Base-by-base conservation (phyloP, 2,888 invertebrate genomes). In the Strigamia maritima region DNA sequence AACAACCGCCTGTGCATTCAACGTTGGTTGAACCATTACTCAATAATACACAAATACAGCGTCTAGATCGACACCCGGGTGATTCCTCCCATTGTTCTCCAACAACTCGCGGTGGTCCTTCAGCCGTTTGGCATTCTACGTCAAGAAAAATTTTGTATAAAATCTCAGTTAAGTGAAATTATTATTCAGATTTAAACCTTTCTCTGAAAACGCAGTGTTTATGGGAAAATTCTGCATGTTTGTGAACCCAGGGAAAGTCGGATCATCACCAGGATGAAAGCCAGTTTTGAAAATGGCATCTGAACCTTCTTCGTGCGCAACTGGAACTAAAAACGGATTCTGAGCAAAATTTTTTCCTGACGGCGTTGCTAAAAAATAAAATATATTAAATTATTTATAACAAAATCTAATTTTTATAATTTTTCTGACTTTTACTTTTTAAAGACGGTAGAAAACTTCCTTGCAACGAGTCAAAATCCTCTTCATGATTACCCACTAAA, bases 11-110 rank as follows among this genome's bases (percentile, higher is more conserved):
- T 65, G 82, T 81, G 65, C 83, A 83, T 76, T 82, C 81, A 14
- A 81, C 79, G 24, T 79, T 77, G 0, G 83, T 81, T 7, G 81
- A 80, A 8, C 83, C 83, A 78, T 83, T 83, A 31, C 79, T 38
- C 19, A 82, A 75, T 24, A 82, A 76, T 7, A 81, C 78, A 78
- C 83, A 83, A 28, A 80, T 79, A 65, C 83, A 83, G 22, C 81
- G 80, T 24, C 81, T 81, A 49, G 81, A 80, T n/a, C 80, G 80
- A 80, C 83, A 83, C 19, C 82, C 82, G 24, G 82, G 81, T 1
- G 79, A 81, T n/a, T 79, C 80, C 38, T 81, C 81, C 83, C 83
- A 83, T 14, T 82, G 81, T 14, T 83, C 82, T n/a, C 82, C 82
- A 40, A 79, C 44, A 19, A n/a, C 28, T 40, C 75, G 74, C 35